Base-by-base conservation (phyloP, 1,140 invertebrate genomes). In the Drosophila bocqueti region DNA sequence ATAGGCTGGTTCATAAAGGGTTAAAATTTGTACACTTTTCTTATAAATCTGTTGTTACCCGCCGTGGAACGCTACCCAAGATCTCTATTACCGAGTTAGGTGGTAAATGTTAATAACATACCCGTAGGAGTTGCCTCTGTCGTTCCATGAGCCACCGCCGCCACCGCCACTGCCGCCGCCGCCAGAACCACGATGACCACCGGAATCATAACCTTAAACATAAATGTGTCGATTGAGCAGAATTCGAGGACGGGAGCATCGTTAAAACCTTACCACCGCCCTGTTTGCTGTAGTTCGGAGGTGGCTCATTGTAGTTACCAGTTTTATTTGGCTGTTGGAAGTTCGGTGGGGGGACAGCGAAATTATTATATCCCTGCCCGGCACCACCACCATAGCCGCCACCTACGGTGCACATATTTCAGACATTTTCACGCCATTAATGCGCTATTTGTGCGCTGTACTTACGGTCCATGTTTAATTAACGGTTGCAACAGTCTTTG, bases 51-150 rank as follows among this genome's bases (percentile, higher is more conserved):
- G 38, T 43, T 65, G 31, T 40, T 62, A 65, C 43, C 42, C 42
- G 40, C 47, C 42, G 57, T 54, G 38, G 24, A 77, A 68, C 71
- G 55, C 59, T 76, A 65, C 52, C 47, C 67, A 45, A 65, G 38
- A 40, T 46, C 46, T 64, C 54, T 29, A 40, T 45, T 45, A 52
- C 54, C 54, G n/a, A 36, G 34, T 21, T 59, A 65, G 16, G 83
- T 66, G 92, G 92, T 52, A 93, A 93, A 69, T 71, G 62, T 59
- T 86, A 78, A 94, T 95, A 79, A 95, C 93, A 81, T 94, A 94
- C 81, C 94, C 93, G 90, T 94, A 94, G 57, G 94, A 92, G 47
- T 93, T 93, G 74, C 91, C 64, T 83, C 93, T 79, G 75, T 92
- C 76, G 72, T 91, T 83, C 81, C 93, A 83, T 15, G 81, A 90